Percentiles rank a stretch among this genome's conserved stretches.
Evolutionary conservation across 2,888 invertebrate genomes (phyloP).

Genomic region (Heteropelma amictum): DNA sequence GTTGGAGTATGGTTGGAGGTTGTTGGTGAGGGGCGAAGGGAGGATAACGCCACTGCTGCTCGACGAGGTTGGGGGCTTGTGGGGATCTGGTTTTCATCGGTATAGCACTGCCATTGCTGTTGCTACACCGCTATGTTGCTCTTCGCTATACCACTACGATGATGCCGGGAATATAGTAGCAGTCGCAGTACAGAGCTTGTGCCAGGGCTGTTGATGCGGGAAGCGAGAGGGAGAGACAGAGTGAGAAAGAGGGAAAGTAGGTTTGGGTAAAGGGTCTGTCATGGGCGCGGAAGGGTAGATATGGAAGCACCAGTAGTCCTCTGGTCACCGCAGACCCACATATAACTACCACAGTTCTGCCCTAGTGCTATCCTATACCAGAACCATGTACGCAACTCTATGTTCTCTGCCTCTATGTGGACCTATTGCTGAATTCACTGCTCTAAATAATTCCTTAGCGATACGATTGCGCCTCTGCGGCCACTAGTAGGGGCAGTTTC

Average conservation of each 20-base stretch:
- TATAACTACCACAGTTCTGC: conserved; percentile 66
- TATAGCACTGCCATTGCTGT: conserved; percentile 52
- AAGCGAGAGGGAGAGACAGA: conserved; percentile 31
- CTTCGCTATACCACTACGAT: conserved; percentile 29
- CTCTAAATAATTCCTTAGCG: conserved; percentile 76
- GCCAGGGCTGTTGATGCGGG: conserved; percentile 51
- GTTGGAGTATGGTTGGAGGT: conserved; percentile 71
- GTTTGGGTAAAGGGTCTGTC: conserved; percentile 60
- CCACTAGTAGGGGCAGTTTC: conserved; percentile 62
- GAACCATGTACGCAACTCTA: conserved; percentile 37
- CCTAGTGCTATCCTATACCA: conserved; percentile 38
- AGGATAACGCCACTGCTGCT: conserved; percentile 54
- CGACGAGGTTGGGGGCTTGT: conserved; percentile 46
- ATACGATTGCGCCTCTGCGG: conserved; percentile 74
- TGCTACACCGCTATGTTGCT: conserved; percentile 49
- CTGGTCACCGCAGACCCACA: conserved; percentile 75
- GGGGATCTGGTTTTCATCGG: conserved; percentile 51
- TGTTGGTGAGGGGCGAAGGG: conserved; percentile 70
- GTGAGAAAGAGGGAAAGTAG: conserved; percentile 52
- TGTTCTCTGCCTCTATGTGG: conserved; percentile 25
- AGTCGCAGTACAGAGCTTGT: conserved; percentile 52
- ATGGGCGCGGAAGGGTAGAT: conserved; percentile 69
- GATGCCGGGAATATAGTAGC: conserved; percentile 42
- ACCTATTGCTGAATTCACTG: conserved; percentile 67
- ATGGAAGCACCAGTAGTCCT: conserved; percentile 63